Percentiles rank a stretch among this genome's conserved stretches.
phyloP scores from a whole-genome alignment of 2,888 invertebrate species.

The Macaria liturata region DNA sequence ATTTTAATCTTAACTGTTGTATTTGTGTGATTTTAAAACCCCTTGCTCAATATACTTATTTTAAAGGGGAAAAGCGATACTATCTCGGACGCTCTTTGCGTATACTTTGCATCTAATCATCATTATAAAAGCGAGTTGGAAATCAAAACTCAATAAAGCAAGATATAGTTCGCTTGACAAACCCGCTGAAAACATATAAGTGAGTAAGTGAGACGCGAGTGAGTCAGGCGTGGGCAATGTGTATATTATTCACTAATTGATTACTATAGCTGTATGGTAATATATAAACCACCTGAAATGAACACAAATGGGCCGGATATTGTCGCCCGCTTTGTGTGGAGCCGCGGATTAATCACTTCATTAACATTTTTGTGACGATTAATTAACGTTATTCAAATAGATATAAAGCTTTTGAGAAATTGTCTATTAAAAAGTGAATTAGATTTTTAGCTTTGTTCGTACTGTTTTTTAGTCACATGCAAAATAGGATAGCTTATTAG shows the following conservation, averaged over 20 bases:
- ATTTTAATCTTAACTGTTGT: too few species aligned
- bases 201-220: conserved; percentile 20
- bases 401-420: too few species aligned
- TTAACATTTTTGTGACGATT: conserved; percentile 7
- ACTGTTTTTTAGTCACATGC: too few species aligned
- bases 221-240: conserved; percentile 36
- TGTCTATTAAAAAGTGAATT: too few species aligned
- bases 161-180: conserved; percentile 9
- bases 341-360: conserved; percentile 14
- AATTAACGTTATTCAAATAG: too few species aligned
- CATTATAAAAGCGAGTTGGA: too few species aligned
- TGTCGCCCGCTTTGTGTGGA: conserved; percentile 16
- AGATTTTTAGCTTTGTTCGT: too few species aligned
- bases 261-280: conserved; percentile 6
- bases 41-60: too few species aligned
- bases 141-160: conserved; percentile 5
- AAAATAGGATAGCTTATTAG: too few species aligned
- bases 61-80: too few species aligned
- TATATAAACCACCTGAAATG: conserved; percentile 28
- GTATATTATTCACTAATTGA: conserved; percentile 36
- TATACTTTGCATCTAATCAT: too few species aligned
- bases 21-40: too few species aligned
- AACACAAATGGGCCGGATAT: conserved; percentile 10
- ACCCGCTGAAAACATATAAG: conserved; percentile 21
- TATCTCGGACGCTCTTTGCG: background rate